A percentile compares a stretch with the other conserved stretches of the same genome.
Evolutionary conservation across 2,888 invertebrate genomes (phyloP).

Genomic region (Notodromas monacha): DNA sequence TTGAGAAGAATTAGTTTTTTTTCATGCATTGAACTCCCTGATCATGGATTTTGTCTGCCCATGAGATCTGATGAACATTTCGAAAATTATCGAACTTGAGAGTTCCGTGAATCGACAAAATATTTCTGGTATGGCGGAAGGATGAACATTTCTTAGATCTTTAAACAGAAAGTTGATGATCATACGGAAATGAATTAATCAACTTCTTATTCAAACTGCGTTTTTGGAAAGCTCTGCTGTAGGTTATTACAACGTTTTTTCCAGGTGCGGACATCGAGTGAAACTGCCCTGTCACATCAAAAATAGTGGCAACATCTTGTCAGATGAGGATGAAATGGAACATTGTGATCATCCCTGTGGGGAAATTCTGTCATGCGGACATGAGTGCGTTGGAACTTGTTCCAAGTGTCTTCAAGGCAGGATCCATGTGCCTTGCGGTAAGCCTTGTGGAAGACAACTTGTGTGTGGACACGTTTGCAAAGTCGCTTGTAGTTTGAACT

Average conservation of each 20-base stretch:
- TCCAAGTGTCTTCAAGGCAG: constrained; percentile 12
- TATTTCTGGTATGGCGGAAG: too few relatives aligned
- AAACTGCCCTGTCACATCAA: constrained; percentile 8
- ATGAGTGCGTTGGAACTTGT: constrained; percentile 12
- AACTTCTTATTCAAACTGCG: too few relatives aligned
- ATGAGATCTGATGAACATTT: too few relatives aligned
- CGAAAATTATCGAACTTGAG: too few relatives aligned
- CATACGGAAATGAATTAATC: too few relatives aligned
- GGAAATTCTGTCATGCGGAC: constrained; percentile 10
- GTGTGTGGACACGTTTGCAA: constrained; percentile 10
- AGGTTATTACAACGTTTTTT: too few relatives aligned
- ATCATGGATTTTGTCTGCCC: too few relatives aligned
- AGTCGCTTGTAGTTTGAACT: too few relatives aligned
- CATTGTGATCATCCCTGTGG: constrained; percentile 12
- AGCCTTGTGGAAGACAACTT: constrained; percentile 11
- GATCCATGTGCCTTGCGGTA: constrained; percentile 12
- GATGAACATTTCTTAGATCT: too few relatives aligned
- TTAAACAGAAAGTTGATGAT: too few relatives aligned
- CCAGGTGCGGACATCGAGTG: constrained; percentile 8
- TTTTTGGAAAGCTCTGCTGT: too few relatives aligned
- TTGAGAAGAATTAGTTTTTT: constrained; percentile 10
- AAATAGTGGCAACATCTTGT: background rate
- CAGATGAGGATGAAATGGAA: background rate
- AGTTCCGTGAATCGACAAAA: too few relatives aligned
- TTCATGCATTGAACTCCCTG: constrained; percentile 6